Base-by-base conservation (phyloP, 1,140 invertebrate species). In the Drosophila novamexicana region DNA sequence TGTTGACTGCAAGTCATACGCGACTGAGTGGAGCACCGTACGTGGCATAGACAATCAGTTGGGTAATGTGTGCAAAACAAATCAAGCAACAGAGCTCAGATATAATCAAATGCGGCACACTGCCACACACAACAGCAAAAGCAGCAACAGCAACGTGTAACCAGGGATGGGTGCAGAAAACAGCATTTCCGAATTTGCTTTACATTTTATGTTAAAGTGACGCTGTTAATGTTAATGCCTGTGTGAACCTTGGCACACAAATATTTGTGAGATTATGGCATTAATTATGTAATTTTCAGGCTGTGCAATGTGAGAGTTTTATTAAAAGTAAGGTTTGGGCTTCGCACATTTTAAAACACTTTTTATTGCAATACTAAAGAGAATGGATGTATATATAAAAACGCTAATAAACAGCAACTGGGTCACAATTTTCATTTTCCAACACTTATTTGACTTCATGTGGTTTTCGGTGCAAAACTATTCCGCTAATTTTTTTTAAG, bases 1-100 rank as follows among this genome's bases (percentile, higher is more conserved):
- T 73, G 49, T 74, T 56, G 73, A 76, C 62, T 76, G 76, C 68
- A 58, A 59, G 59, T 62, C 77, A 71, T 75, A 56, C 65, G 49
- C 77, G 66, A 52, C 72, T 63, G 77, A 70, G 40, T 74, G 64
- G 52, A 44, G 29, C 44, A 9, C 42, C 18, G 36, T 75, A 85
- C 81, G 78, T 86, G 82, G 75, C 79, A 65, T 75, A 82, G 80
- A 82, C 79, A 82, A 78, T 81, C 80, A 79, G 79, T 72, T 59
- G 53, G 79, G 83, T 82, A 85, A 82, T 85, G 82, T 88, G 82
- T 85, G 82, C 82, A 88, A 79, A 85, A 88, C 82, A 85, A 85
- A 85, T 85, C 83, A 82, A 76, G 83, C 82, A 88, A 82, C 82
- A 72, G 81, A 61, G 56, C 61, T 49, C 39, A 78, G 82, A 85